Conservation (phyloP, 2,888 invertebrate species). For the Drosophila lutescens region DNA sequence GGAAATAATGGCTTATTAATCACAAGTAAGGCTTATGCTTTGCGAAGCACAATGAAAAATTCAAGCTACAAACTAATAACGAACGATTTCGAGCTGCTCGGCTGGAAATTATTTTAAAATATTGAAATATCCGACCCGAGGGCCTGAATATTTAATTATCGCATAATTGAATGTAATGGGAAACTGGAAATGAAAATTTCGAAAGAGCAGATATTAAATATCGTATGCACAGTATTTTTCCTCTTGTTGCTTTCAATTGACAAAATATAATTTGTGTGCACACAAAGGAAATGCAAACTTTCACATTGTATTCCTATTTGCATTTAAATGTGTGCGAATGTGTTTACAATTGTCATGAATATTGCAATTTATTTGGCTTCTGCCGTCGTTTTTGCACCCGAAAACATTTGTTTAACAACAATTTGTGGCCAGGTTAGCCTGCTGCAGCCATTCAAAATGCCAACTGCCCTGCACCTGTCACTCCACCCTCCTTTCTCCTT, state of each 20-base stretch:
- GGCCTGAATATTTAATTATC: conserved; percentile 56
- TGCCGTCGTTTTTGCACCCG: conserved; percentile 65
- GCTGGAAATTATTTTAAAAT: conserved; percentile 54
- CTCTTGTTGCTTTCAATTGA: conserved; percentile 47
- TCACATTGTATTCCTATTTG: conserved; percentile 39
- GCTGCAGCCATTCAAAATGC: conserved; percentile 5
- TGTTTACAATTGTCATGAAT: conserved; percentile 70
- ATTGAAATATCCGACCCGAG: conserved; percentile 47
- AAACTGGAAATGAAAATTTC: conserved; percentile 12
- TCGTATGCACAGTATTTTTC: conserved; percentile 41
- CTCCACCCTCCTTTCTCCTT: conserved; percentile 4
- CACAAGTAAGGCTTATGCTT: conserved; percentile 2
- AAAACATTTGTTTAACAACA: conserved; percentile 74
- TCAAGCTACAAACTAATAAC: conserved; percentile 7
- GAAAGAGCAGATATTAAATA: conserved; percentile 39
- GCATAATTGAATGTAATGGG: conserved; percentile 43
- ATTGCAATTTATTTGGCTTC: conserved; percentile 76
- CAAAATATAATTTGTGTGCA: conserved; percentile 51
- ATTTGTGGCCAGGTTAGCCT: conserved; percentile 63
- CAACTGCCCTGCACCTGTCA: conserved; percentile 20
- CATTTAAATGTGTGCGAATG: conserved; percentile 29
- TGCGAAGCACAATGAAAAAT: neutral
- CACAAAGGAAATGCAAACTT: conserved; percentile 68
- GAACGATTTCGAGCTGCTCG: conserved; percentile 1
- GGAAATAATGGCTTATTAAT: conserved; percentile 27